phyloP scores from a whole-genome alignment of 2,113 vertebrate genomes.

The Eonycteris spelaea region DNA sequence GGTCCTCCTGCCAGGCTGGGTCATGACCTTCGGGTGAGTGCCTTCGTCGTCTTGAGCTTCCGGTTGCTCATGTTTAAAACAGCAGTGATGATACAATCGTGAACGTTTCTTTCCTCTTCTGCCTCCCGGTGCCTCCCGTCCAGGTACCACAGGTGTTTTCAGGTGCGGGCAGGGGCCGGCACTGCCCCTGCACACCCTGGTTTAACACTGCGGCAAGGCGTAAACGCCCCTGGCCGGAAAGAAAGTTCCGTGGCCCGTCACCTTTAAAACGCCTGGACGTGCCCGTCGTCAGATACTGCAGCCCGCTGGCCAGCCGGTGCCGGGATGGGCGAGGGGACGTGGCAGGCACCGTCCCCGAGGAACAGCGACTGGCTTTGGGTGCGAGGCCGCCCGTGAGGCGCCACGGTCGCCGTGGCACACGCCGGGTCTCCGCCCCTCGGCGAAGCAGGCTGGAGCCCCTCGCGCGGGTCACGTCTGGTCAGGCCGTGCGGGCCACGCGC shows the following conservation, averaged over 20 bases:
- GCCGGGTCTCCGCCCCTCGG: rapidly evolving
- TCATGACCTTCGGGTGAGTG: background rate
- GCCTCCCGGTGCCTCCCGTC: background rate
- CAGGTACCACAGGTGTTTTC: rapidly evolving
- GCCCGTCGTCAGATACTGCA: rapidly evolving
- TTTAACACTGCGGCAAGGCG: background rate
- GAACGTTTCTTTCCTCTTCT: background rate
- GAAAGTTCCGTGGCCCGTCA: too few species aligned
- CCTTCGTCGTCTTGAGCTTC: background rate
- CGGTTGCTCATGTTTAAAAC: constrained; percentile 16
- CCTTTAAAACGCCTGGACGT: background rate
- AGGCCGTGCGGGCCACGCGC: rapidly evolving
- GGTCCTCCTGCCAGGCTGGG: too few species aligned
- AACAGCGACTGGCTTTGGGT: rapidly evolving
- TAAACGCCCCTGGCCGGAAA: background rate
- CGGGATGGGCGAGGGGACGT: too few species aligned
- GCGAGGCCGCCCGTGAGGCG: rapidly evolving
- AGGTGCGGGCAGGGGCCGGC: background rate
- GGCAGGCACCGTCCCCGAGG: rapidly evolving
- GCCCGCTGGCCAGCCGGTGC: rapidly evolving
- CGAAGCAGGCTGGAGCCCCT: too few species aligned
- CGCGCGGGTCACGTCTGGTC: rapidly evolving
- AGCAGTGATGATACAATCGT: background rate
- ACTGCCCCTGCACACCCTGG: background rate
- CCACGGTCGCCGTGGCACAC: rapidly evolving